A percentile compares a stretch with the other conserved stretches of the same genome.
These are phyloP conservation scores for Iphiclides podalirius DNA, from an alignment of 2,888 invertebrate species.

Conservation along the genomic window DNA sequence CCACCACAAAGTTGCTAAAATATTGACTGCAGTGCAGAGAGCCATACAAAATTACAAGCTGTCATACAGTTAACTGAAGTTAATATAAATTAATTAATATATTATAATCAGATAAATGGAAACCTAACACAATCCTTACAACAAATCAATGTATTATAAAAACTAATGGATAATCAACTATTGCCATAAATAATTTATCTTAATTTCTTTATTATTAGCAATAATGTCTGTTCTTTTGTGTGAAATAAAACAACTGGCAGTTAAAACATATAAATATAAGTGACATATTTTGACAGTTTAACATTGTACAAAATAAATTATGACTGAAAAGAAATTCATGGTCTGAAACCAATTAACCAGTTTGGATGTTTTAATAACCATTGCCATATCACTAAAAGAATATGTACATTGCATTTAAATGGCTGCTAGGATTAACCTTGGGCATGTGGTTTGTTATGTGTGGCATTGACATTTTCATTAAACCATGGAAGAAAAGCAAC, in stretches of 20 bases:
- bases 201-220: too few species aligned
- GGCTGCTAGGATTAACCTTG: slow-evolving; percentile 53
- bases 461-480: slow-evolving; percentile 39
- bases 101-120: too few species aligned
- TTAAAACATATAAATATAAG: background rate
- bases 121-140: too few species aligned
- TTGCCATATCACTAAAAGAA: slow-evolving; percentile 20
- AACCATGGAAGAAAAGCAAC: slow-evolving; percentile 15
- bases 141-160: too few species aligned
- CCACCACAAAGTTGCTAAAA: too few species aligned
- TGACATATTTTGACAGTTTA: slow-evolving; percentile 2
- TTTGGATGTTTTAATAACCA: slow-evolving; percentile 4
- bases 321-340: slow-evolving; percentile 25
- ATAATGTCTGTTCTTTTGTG: too few species aligned
- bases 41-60: too few species aligned
- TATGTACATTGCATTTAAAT: slow-evolving; percentile 70
- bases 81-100: too few species aligned
- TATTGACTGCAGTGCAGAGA: too few species aligned
- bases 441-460: slow-evolving; percentile 63
- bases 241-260: slow-evolving; percentile 14
- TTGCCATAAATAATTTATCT: too few species aligned
- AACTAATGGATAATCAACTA: too few species aligned
- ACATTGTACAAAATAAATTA: slow-evolving; percentile 9
- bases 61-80: too few species aligned
- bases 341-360: slow-evolving; percentile 10